Evolutionary conservation across 2,113 vertebrate genomes (phyloP), one percentile per base, ranked within the genome.

Genomic region (Cyprichromis sp.): DNA sequence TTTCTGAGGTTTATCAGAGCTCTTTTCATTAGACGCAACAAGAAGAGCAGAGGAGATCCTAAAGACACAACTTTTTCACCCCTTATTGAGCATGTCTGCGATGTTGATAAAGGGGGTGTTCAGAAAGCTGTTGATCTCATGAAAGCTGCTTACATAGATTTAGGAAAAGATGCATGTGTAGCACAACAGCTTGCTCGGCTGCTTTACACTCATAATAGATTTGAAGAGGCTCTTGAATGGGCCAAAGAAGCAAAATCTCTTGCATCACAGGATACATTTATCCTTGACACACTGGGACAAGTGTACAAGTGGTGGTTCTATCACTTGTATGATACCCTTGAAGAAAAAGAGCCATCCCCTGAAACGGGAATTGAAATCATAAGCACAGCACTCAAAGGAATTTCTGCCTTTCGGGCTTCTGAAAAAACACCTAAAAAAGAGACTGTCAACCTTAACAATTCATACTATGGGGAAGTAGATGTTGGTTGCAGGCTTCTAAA

Each of bases 121-220:
- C 94, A 95, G 83, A 96, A 95, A 90, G 96, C 97, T 10, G 95
- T 96, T n/a, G 93, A 85, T 3, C 88, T 97, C 1, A 86, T 97
- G 91, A 24, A 94, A 92, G 84, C 90, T 73, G 96, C 96, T 0
- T 96, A 96, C 47, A 88, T 93, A 1, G 17, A 2, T 59, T 92
- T 97, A 4, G 93, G 92, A 47, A 94, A 95, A 86, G 94, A 97
- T 87, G 24, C 96, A 0, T 1, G 0, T 40, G 40, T 97, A 5
- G 96, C 96, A 47, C 96, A 97, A 85, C 96, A 97, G 29, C 94
- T 97, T 45, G 96, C 96, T 8, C 91, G 96, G 6, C 84, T 97
- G 16, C 94, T 95, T 82, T 95, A 96, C 68, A 92, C 11, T n/a
- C n/a, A n/a, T n/a, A n/a, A n/a, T n/a, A 95, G 91, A 36, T 97